phyloP scores from a whole-genome alignment of 2,888 invertebrate genomes.

The Poecilus cupreus region DNA sequence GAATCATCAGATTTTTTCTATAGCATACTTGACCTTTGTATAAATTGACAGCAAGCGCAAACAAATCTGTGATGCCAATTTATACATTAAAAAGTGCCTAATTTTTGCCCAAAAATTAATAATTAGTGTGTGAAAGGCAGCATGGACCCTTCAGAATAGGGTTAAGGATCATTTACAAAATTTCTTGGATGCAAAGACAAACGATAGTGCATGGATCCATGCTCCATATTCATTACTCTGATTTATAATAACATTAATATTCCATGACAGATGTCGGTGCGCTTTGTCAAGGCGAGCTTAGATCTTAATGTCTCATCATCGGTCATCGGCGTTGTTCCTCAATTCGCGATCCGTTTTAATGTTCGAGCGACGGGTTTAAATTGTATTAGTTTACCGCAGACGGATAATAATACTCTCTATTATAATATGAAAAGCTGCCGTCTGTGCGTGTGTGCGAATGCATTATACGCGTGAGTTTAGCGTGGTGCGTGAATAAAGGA shows the following conservation, averaged over 20 bases:
- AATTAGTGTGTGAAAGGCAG: too few relatives aligned
- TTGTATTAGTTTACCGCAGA: conserved; percentile 47
- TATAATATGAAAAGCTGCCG: conserved; percentile 29
- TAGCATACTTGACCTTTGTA: too few relatives aligned
- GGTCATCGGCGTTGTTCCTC: conserved; percentile 32
- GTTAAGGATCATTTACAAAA: background rate
- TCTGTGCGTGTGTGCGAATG: conserved; percentile 38
- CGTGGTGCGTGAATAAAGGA: background rate
- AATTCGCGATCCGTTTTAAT: conserved; percentile 22
- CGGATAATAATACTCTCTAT: conserved; percentile 49
- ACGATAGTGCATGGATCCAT: background rate
- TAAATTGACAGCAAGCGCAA: too few relatives aligned
- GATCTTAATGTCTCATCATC: conserved; percentile 55
- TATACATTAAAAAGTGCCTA: too few relatives aligned
- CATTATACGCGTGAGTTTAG: conserved; percentile 15
- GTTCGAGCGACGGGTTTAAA: conserved; percentile 38
- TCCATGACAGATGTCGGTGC: conserved; percentile 46
- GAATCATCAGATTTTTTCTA: too few relatives aligned
- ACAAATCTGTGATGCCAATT: too few relatives aligned
- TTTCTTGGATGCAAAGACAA: background rate
- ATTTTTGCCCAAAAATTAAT: too few relatives aligned
- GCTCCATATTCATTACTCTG: conserved; percentile 47
- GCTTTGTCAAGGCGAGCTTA: conserved; percentile 34
- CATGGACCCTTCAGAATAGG: too few relatives aligned
- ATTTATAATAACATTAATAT: conserved; percentile 55